Conservation (phyloP, 1,140 invertebrate genomes). For the Drosophila sproati region DNA sequence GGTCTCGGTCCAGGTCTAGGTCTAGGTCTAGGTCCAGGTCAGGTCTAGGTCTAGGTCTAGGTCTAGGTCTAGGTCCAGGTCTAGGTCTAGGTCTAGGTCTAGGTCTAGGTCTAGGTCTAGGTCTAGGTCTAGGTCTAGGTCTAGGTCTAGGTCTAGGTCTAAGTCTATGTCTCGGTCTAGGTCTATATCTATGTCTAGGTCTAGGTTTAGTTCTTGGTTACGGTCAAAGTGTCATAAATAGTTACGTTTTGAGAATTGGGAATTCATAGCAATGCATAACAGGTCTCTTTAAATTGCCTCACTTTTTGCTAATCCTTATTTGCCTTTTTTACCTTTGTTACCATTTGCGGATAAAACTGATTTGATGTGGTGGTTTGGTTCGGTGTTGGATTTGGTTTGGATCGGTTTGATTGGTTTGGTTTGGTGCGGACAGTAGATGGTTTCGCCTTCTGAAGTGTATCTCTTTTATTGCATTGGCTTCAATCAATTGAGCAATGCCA, state of each 20-base stretch:
- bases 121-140: too few species aligned
- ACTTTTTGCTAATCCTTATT: conserved; percentile 21
- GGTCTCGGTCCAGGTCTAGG: too few species aligned
- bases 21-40: too few species aligned
- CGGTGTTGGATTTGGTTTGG: conserved; percentile 19
- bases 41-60: too few species aligned
- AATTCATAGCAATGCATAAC: conserved; percentile 13
- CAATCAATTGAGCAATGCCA: conserved; percentile 37
- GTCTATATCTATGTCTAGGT: too few species aligned
- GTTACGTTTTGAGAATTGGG: conserved; percentile 1
- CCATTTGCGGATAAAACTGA: conserved; percentile 65
- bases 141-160: too few species aligned
- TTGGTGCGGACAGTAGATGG: conserved; percentile 8
- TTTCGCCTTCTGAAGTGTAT: conserved; percentile 7
- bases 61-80: too few species aligned
- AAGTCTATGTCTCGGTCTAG: too few species aligned
- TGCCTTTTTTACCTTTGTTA: conserved; percentile 55
- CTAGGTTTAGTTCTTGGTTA: too few species aligned
- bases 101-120: too few species aligned
- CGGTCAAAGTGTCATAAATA: too few species aligned
- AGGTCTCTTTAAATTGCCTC: not conserved
- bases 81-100: too few species aligned
- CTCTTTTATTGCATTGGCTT: conserved; percentile 58
- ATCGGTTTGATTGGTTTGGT: conserved; percentile 1
- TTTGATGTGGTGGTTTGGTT: conserved; percentile 76